Evolutionary conservation across 2,888 invertebrate species (phyloP).

Genomic region (Protophormia terraenovae): DNA sequence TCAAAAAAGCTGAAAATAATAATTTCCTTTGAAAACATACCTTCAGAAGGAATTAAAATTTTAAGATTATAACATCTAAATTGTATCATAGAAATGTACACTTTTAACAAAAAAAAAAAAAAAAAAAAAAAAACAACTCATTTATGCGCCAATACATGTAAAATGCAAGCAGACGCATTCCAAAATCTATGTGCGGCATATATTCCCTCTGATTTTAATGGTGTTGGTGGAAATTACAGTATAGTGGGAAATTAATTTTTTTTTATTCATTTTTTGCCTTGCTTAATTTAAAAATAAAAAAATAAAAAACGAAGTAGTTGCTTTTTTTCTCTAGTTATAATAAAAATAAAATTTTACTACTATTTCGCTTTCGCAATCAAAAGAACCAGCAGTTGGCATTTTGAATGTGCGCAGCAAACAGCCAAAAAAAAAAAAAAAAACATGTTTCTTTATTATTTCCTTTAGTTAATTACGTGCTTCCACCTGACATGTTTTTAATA

Average conservation of each 20-base stretch:
- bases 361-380: conserved; percentile 14
- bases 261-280: conserved; percentile 23
- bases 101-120: too few species aligned
- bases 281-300: neutral
- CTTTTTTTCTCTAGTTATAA: conserved; percentile 9
- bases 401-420: conserved; percentile 12
- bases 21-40: too few species aligned
- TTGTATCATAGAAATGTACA: too few species aligned
- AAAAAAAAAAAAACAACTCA: too few species aligned
- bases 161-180: neutral
- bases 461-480: conserved; percentile 54
- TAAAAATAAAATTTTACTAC: conserved; percentile 35
- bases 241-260: conserved; percentile 44
- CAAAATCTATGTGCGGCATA: neutral
- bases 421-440: conserved; percentile 5
- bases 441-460: conserved; percentile 57
- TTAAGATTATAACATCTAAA: too few species aligned
- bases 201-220: neutral
- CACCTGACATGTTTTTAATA: conserved; percentile 51
- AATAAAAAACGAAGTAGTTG: neutral
- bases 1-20: too few species aligned
- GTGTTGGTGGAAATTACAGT: conserved; percentile 29
- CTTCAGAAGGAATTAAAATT: too few species aligned
- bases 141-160: neutral
- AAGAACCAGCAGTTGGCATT: conserved; percentile 17